A percentile compares a stretch with the other conserved stretches of the same genome.
These are phyloP conservation scores for Drusus annulatus DNA, from an alignment of 1,140 invertebrate species.

Conservation along the genomic window DNA sequence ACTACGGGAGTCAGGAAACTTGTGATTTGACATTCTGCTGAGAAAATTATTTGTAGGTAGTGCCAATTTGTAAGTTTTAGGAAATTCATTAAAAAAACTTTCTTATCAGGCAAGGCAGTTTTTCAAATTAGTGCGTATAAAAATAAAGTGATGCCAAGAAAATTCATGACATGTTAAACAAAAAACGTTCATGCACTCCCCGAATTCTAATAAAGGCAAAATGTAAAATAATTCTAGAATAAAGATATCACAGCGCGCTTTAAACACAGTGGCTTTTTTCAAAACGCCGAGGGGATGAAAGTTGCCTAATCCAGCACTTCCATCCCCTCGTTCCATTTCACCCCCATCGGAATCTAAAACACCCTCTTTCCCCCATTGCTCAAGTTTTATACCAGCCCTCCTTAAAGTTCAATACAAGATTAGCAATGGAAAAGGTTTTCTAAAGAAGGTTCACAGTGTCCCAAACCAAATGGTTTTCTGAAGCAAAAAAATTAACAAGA, in stretches of 20 bases:
- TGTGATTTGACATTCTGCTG: too few relatives aligned
- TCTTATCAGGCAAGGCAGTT: too few relatives aligned
- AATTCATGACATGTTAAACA: too few relatives aligned
- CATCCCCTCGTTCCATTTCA: background rate
- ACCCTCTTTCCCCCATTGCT: conserved; percentile 28
- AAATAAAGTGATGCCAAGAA: too few relatives aligned
- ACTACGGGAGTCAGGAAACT: too few relatives aligned
- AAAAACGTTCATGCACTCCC: too few relatives aligned
- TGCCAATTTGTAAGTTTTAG: too few relatives aligned
- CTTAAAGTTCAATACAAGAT: conserved; percentile 42
- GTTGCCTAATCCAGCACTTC: conserved; percentile 42
- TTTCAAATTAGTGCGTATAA: too few relatives aligned
- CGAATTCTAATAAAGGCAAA: too few relatives aligned
- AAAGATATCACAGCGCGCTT: conserved; percentile 2
- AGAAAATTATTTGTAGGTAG: too few relatives aligned
- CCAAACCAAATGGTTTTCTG: background rate
- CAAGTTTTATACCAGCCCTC: conserved; percentile 28
- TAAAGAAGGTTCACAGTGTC: background rate
- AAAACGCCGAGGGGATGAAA: conserved; percentile 27
- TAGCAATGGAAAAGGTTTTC: conserved; percentile 10
- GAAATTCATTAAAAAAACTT: too few relatives aligned
- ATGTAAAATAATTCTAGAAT: background rate
- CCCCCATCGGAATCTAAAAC: conserved; percentile 27
- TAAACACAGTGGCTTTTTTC: conserved; percentile 11
- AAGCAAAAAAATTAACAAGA: background rate